These are phyloP conservation scores for Dreissena polymorpha DNA, from an alignment of 1,140 invertebrate genomes.

Conservation along the genomic window DNA sequence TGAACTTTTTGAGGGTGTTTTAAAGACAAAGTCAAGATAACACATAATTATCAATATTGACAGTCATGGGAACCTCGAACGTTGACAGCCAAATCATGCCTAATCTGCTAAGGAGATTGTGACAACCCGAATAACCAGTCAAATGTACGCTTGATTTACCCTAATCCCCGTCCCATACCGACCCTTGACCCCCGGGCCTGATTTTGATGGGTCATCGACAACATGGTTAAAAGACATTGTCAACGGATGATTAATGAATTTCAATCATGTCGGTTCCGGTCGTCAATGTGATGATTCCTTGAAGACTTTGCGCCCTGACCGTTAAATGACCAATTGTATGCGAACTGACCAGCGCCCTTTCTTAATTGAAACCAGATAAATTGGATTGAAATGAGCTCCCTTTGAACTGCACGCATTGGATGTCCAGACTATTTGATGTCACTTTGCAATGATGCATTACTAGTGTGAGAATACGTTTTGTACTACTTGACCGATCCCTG, in stretches of 20 bases:
- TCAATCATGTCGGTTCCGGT: slow-evolving; percentile 41
- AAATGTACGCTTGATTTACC: slow-evolving; percentile 34
- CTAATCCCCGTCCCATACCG: slow-evolving; percentile 30
- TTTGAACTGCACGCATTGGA: no score
- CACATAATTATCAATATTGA: no score
- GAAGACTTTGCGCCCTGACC: not conserved
- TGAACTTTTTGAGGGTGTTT: no score
- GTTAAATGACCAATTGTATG: slow-evolving; percentile 5
- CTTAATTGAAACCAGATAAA: slow-evolving; percentile 4
- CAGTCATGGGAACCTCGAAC: no score
- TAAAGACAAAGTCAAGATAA: no score
- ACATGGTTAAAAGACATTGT: slow-evolving; percentile 49
- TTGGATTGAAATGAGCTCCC: not conserved
- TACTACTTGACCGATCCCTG: no score
- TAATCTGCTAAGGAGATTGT: slow-evolving; percentile 1
- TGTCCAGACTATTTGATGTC: no score
- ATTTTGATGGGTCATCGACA: slow-evolving; percentile 40
- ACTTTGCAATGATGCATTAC: no score
- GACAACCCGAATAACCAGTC: slow-evolving; percentile 6
- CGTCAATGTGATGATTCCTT: not conserved
- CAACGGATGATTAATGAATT: slow-evolving; percentile 48
- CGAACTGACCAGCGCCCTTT: not conserved
- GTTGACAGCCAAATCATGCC: no score
- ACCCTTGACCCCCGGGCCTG: slow-evolving; percentile 13
- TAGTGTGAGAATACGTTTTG: no score